These are phyloP conservation scores for Euura saliciscinereae DNA, from an alignment of 1,140 invertebrate genomes.

Conservation along the genomic window DNA sequence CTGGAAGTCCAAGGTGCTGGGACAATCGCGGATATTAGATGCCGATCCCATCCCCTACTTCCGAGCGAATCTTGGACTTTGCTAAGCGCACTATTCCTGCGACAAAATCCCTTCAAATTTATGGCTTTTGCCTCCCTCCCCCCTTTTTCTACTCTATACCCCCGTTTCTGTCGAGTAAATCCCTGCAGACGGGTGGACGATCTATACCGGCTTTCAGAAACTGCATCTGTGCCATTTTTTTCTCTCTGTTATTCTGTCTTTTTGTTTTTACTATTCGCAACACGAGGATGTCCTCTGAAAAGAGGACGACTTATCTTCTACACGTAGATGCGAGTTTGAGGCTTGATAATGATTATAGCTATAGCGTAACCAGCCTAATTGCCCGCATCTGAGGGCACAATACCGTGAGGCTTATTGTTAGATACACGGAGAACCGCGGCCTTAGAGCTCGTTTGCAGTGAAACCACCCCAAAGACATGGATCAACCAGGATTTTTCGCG, in stretches of 20 bases:
- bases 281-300: no score
- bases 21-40: no score
- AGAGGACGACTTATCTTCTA: no score
- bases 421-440: neutral
- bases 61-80: no score
- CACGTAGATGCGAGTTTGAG: no score
- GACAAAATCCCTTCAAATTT: neutral
- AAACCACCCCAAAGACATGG: neutral
- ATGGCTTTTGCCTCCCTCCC: neutral
- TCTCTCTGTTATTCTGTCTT: neutral
- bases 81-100: neutral
- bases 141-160: neutral
- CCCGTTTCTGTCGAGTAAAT: neutral
- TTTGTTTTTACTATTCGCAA: neutral
- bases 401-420: neutral
- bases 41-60: no score
- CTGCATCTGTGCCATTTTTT: neutral
- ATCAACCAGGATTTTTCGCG: neutral
- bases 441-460: neutral
- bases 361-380: neutral
- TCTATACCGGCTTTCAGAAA: neutral
- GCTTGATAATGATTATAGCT: neutral
- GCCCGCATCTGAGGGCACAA: neutral
- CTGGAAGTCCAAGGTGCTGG: no score
- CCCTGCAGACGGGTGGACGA: no score